A percentile compares a stretch with the other conserved stretches of the same genome.
phyloP scores from a whole-genome alignment of 2,113 vertebrate species.

The zebrafish (Danio rerio) region GRCz12tu NC_133184.1:55914001-55914500 shows the following conservation, averaged over 20 bases:
- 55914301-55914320: not conserved
- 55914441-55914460: not conserved
- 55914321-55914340: not conserved
- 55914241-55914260: too few species aligned
- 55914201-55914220: not conserved
- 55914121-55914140: constrained; percentile 2
- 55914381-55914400: not conserved
- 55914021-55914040: not conserved
- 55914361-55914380: not conserved
- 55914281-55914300: not conserved
- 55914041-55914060: not conserved
- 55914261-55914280: too few species aligned
- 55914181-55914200: not conserved
- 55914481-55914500: not conserved
- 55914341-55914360: not conserved
- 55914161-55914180: not conserved
- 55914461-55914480: not conserved
- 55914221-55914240: not conserved
- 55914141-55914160: not conserved
- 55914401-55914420: not conserved
- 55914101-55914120: not conserved
- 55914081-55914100: not conserved
- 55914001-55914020: not conserved
- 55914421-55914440: constrained; percentile 2
- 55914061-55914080: not conserved